phyloP scores from a whole-genome alignment of 1,140 invertebrate genomes.

The Aphelinus atriplicis region DNA sequence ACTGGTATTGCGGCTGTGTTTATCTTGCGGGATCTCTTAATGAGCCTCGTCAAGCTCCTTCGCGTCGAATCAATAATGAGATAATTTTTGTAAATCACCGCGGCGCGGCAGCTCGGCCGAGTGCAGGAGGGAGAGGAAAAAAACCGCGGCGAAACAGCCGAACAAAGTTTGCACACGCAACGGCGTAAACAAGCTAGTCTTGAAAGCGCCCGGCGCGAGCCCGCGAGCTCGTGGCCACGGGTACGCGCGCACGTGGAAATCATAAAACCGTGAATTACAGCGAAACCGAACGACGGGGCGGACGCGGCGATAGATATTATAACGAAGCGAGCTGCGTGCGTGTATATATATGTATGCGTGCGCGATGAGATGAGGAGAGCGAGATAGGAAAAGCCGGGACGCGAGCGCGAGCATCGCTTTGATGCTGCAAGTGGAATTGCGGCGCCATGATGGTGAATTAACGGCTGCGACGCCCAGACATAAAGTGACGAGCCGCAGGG shows the following conservation, averaged over 20 bases:
- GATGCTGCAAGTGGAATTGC: conserved; percentile 10
- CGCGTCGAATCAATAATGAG: no score
- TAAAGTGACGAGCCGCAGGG: conserved; percentile 50
- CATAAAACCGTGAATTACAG: background rate
- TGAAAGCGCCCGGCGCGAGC: background rate
- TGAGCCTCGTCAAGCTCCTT: no score
- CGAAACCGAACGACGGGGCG: background rate
- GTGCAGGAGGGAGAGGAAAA: no score
- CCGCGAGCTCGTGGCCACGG: no score
- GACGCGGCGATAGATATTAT: background rate
- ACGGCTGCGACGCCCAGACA: conserved; percentile 45
- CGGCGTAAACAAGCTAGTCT: conserved; percentile 16
- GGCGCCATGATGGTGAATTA: conserved; percentile 44
- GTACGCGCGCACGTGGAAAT: conserved; percentile 1
- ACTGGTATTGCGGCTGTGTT: no score
- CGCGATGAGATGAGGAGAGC: background rate
- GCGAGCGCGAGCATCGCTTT: background rate
- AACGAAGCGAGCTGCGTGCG: background rate
- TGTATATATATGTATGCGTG: no score
- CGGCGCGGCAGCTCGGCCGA: no score
- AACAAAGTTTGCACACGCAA: conserved; percentile 5
- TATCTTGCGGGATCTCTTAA: no score
- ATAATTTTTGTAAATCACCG: no score
- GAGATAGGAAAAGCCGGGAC: conserved; percentile 14
- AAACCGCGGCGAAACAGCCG: no score